Percentiles rank a stretch among this genome's conserved stretches.
Conservation (phyloP, 1,140 invertebrate species). For the Zaprionus ornatus region DNA sequence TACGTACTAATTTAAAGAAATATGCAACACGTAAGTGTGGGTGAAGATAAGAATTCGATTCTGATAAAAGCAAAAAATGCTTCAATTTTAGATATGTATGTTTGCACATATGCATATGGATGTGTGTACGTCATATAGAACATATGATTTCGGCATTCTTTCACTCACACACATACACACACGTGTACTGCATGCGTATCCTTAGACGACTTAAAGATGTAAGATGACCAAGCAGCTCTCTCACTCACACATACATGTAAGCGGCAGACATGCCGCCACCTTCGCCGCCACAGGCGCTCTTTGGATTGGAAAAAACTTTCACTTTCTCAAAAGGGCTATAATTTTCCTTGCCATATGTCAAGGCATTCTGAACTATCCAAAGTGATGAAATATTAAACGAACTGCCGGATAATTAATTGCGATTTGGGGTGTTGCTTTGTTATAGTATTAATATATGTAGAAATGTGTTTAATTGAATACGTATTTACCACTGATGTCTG, state of each 20-base stretch:
- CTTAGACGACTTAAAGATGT: conserved; percentile 16
- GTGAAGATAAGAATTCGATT: conserved; percentile 32
- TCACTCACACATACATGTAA: conserved; percentile 14
- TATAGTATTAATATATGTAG: conserved; percentile 1
- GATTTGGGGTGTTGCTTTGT: conserved; percentile 10
- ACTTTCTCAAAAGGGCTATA: conserved; percentile 57
- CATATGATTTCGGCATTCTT: conserved; percentile 7
- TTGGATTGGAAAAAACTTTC: conserved; percentile 55
- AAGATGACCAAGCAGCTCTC: conserved; percentile 14
- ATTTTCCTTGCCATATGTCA: conserved; percentile 46
- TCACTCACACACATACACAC: not conserved
- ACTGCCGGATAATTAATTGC: not conserved
- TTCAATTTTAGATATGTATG: conserved; percentile 6
- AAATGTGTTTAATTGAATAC: conserved; percentile 14
- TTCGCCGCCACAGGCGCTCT: conserved; percentile 43
- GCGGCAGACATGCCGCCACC: conserved; percentile 31
- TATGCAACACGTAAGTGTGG: conserved; percentile 20
- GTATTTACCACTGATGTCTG: conserved; percentile 82
- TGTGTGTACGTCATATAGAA: not conserved
- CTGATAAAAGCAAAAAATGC: conserved; percentile 25
- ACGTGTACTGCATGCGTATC: conserved; percentile 1
- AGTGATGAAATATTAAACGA: conserved; percentile 14
- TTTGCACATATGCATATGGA: not conserved
- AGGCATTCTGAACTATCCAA: not conserved
- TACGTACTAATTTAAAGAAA: conserved; percentile 15